Evolutionary conservation across 2,888 invertebrate species (phyloP), one percentile per base, ranked within the genome.

Genomic region (Epistrophella euchroma): DNA sequence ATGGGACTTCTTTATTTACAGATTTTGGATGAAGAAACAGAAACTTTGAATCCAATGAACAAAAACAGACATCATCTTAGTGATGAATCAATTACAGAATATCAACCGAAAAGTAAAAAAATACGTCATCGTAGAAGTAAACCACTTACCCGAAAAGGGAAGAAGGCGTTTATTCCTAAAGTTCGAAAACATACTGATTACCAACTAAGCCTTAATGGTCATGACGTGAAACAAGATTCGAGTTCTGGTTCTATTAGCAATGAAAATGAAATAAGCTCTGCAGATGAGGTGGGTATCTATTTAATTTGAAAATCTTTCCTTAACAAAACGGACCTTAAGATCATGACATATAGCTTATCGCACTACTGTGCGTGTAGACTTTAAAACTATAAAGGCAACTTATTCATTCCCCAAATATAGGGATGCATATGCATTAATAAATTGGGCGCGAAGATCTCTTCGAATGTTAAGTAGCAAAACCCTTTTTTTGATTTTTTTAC

Each of bases 51-150:
- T 22, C 55, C 62, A 9, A 56, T 58, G 2, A 4, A 25, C 4
- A 47, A 25, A 22, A 79, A 37, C n/a, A 73, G 28, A 58, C 45
- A n/a, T 40, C 0, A 1, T 2, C 7, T 7, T 3, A 78, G 58
- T 40, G 47, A 58, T 6, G 79, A 68, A 2, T 73, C 78, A 13
- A 7, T 56, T 15, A 40, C 32, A 7, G 79, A 66, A n/a, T 32
- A 9, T 58, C 45, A 66, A 1, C 17, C 37, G 19, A 32, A n/a
- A 19, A 58, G 50, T 13, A 13, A 50, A 4, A 28, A 13, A 11
- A 73, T 58, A 50, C 66, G 58, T 6, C 56, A 47, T 28, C 64
- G 64, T 28, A 17, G 56, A 32, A 37, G 4, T 37, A 64, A 25
- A 17, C 10, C 13, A 11, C n/a, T n/a, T n/a, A n/a, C n/a, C n/a